Evolutionary conservation across 1,140 invertebrate species (phyloP).

Genomic region (Muscidifurax raptorellus): DNA sequence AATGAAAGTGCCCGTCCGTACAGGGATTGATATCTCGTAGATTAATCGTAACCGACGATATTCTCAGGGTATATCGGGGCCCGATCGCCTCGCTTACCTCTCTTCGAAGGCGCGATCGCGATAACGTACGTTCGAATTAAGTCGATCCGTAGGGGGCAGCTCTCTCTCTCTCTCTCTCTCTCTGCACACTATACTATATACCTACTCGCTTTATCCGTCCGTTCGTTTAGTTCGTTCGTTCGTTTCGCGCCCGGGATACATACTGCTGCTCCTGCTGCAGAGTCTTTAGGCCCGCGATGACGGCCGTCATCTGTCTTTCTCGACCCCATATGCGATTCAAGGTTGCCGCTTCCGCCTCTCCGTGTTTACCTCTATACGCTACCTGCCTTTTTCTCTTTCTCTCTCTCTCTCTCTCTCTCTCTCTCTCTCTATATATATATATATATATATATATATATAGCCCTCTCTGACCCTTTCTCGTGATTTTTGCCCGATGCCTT

Average conservation of each 20-base stretch:
- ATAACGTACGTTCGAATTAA: conserved; percentile 61
- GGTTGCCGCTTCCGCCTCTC: conserved; percentile 35
- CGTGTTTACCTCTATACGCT: not conserved
- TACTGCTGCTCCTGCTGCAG: not conserved
- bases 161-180: conserved; percentile 22
- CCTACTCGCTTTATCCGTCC: not conserved
- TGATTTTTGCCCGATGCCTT: not conserved
- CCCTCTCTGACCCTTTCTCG: not conserved
- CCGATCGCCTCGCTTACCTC: conserved; percentile 1
- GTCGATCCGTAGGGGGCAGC: conserved; percentile 56
- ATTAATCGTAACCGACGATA: conserved; percentile 50
- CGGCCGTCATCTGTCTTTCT: conserved; percentile 51
- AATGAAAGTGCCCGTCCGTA: conserved; percentile 43
- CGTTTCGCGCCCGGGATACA: conserved; percentile 46
- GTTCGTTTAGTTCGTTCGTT: conserved; percentile 31
- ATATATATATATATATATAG: not conserved
- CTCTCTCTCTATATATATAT: too few species aligned
- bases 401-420: not conserved
- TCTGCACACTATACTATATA: conserved; percentile 28
- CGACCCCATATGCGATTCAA: conserved; percentile 3
- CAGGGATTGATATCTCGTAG: conserved; percentile 49
- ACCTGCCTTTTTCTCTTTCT: not conserved
- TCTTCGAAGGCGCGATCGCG: conserved; percentile 49
- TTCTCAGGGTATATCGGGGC: conserved; percentile 19
- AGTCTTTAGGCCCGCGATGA: conserved; percentile 19